A percentile compares a stretch with the other conserved stretches of the same genome.
Conservation (phyloP, 2,888 invertebrate genomes). For the Rhodophaea formosa region DNA sequence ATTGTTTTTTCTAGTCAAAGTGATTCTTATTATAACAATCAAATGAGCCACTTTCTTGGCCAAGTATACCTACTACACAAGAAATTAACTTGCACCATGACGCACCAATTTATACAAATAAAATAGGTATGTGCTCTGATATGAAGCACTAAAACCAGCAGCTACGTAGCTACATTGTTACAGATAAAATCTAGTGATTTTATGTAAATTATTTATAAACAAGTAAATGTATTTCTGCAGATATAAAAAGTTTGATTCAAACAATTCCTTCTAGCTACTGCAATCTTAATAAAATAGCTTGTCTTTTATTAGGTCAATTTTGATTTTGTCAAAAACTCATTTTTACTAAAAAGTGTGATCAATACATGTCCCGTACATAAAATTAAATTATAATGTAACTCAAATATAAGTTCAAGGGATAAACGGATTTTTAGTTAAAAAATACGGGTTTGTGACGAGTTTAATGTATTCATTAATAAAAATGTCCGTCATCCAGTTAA, state of each 20-base stretch:
- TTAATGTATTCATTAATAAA: not conserved
- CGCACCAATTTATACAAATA: conserved; percentile 5
- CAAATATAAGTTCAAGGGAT: not conserved
- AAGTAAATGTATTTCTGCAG: not conserved
- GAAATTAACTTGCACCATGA: not conserved
- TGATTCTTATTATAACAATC: not conserved
- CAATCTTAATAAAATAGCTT: not conserved
- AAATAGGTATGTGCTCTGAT: not conserved
- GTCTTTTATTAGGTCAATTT: conserved; percentile 1
- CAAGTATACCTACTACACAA: not conserved
- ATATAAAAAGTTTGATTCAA: not conserved
- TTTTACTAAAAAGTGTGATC: too few species aligned
- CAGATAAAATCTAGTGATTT: too few species aligned
- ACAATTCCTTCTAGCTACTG: not conserved
- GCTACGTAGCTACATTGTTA: not conserved
- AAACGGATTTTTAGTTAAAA: not conserved
- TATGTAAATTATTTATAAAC: too few species aligned
- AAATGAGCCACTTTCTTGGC: not conserved
- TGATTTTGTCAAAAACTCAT: too few species aligned
- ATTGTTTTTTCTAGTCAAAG: not conserved
- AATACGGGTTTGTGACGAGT: conserved; percentile 1
- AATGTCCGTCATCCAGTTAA: conserved; percentile 16
- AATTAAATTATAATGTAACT: not conserved
- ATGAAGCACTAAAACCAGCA: not conserved
- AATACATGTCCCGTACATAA: not conserved